Percentiles rank a stretch among this genome's conserved stretches.
These are phyloP conservation scores for Cistogaster globosa DNA, from an alignment of 2,888 invertebrate species.

Conservation along the genomic window DNA sequence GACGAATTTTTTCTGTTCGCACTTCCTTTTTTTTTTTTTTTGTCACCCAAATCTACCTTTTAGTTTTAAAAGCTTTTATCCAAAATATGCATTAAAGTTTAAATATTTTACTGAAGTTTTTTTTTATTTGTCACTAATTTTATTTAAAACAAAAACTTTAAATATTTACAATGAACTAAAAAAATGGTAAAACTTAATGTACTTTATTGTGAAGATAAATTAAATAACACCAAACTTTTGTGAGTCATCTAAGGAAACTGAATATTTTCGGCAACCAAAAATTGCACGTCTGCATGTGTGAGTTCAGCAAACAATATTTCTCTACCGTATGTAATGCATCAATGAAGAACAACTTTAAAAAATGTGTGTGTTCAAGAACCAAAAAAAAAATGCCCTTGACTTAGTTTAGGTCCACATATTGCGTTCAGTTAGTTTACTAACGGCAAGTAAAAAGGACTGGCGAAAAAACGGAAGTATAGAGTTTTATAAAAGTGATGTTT, in stretches of 20 bases:
- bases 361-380: neutral
- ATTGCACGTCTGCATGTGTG: neutral
- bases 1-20: too few species aligned
- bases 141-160: too few species aligned
- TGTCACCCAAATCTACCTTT: too few species aligned
- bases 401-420: neutral
- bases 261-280: neutral
- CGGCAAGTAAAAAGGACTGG: neutral
- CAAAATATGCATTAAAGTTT: too few species aligned
- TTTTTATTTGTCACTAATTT: too few species aligned
- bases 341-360: neutral
- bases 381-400: conserved; percentile 37
- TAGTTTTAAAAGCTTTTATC: too few species aligned
- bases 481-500: conserved; percentile 22
- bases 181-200: neutral
- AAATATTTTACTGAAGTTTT: too few species aligned
- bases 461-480: conserved; percentile 32
- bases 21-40: too few species aligned
- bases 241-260: neutral
- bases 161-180: neutral
- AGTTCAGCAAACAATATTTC: too few species aligned
- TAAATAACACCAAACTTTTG: conserved; percentile 24
- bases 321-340: too few species aligned
- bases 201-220: conserved; percentile 27
- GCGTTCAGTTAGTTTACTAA: too few species aligned